phyloP scores from a whole-genome alignment of 2,797 vertebrate genomes.

The Rousettus madagascariensis region DNA sequence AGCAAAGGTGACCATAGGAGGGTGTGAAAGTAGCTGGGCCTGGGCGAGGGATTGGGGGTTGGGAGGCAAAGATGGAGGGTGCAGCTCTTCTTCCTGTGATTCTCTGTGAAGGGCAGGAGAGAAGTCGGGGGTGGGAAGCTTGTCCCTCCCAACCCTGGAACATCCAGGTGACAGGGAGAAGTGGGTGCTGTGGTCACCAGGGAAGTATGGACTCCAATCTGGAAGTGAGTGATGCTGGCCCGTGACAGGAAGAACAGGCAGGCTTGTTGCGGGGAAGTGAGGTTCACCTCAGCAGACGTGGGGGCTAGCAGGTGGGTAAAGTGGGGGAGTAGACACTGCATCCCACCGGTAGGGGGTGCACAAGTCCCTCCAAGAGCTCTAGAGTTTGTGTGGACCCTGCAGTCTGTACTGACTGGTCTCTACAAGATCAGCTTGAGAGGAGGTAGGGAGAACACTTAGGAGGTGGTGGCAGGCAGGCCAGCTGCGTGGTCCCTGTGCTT shows the following conservation, averaged over 20 bases:
- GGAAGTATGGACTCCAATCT: neutral
- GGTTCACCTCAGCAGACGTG: fast-evolving
- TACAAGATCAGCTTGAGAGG: neutral
- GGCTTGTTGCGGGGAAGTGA: neutral
- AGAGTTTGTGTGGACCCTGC: neutral
- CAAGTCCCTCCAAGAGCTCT: neutral
- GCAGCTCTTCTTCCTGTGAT: neutral
- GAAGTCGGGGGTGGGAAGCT: neutral
- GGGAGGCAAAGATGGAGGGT: too few relatives aligned
- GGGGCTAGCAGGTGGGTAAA: neutral
- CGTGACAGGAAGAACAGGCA: neutral
- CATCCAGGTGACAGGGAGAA: neutral
- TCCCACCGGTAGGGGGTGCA: fast-evolving
- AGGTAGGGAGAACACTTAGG: too few relatives aligned
- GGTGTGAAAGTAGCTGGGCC: neutral
- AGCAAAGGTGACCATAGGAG: neutral
- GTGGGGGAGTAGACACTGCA: neutral
- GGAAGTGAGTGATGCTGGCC: too few relatives aligned
- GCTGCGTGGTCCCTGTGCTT: neutral
- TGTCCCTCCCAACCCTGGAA: neutral
- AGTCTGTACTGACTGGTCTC: neutral
- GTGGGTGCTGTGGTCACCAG: neutral
- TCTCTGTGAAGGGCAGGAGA: neutral
- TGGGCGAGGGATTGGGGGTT: fast-evolving
- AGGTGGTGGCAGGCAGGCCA: fast-evolving